Conservation (phyloP, 2,888 invertebrate genomes). For the Drosophila birchii region DNA sequence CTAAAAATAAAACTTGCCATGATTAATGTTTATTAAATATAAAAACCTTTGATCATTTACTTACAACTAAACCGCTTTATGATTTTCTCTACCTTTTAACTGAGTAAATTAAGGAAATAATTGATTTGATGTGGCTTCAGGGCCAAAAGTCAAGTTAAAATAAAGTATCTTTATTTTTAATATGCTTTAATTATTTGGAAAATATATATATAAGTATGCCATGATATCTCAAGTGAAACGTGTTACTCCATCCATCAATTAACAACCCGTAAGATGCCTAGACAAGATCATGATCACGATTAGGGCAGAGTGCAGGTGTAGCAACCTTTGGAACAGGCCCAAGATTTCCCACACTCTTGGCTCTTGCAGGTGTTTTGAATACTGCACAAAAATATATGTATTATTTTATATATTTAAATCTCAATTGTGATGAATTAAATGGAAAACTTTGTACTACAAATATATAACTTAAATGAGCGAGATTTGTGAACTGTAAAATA, state of each 20-base stretch:
- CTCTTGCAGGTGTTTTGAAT: neutral
- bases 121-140: neutral
- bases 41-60: neutral
- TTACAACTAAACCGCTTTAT: neutral
- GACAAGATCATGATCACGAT: slow-evolving; percentile 26
- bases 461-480: too few species aligned
- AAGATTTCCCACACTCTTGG: slow-evolving; percentile 25
- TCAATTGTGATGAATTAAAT: neutral
- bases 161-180: too few species aligned
- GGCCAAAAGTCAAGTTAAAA: neutral
- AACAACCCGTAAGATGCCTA: slow-evolving; percentile 1
- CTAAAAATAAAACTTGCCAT: neutral
- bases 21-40: neutral
- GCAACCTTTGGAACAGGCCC: slow-evolving; percentile 8
- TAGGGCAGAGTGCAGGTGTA: slow-evolving; percentile 10
- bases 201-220: neutral
- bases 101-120: neutral
- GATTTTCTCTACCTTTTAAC: neutral
- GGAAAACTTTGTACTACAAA: too few species aligned
- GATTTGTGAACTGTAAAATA: too few species aligned
- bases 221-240: neutral
- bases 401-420: too few species aligned
- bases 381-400: neutral
- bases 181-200: too few species aligned
- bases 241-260: slow-evolving; percentile 11